Percentiles rank a stretch among this genome's conserved stretches.
Conservation (phyloP, 2,888 invertebrate species). For the Polietes domitor region DNA sequence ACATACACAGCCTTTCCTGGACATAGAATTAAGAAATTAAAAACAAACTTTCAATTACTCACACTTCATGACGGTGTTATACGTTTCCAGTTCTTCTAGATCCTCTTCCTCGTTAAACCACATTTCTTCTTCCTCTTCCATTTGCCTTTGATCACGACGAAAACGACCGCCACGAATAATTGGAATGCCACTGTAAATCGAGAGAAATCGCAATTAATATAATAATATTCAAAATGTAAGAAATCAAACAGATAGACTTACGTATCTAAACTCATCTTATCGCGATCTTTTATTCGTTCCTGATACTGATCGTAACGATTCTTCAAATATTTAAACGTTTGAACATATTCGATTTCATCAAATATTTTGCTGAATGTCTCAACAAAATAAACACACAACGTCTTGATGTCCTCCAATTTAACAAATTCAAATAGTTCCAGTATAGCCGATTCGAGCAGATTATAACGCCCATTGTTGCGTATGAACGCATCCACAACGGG, state of each 20-base stretch:
- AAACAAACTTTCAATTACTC: conserved; percentile 67
- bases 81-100: conserved; percentile 86
- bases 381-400: conserved; percentile 94
- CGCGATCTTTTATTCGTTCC: conserved; percentile 93
- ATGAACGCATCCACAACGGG: conserved; percentile 98
- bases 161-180: conserved; percentile 90
- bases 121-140: conserved; percentile 99
- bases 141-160: conserved; percentile 94
- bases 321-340: conserved; percentile 97
- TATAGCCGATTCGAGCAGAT: conserved; percentile 98
- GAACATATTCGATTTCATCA: conserved; percentile 97
- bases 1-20: too few relatives aligned
- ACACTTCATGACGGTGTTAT: conserved; percentile 81
- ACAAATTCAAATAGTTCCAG: conserved; percentile 99
- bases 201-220: conserved; percentile 12
- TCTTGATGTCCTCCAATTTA: conserved; percentile 95
- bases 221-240: background rate
- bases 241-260: conserved; percentile 78
- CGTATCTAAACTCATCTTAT: conserved; percentile 87
- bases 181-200: conserved; percentile 79
- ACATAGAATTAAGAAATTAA: background rate
- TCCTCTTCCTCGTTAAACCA: conserved; percentile 99
- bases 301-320: conserved; percentile 94
- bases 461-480: conserved; percentile 98
- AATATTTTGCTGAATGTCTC: conserved; percentile 97